Percentiles rank a stretch among this genome's conserved stretches.
Conservation (phyloP, 2,113 vertebrate genomes). For the Pluvianellus socialis region DNA sequence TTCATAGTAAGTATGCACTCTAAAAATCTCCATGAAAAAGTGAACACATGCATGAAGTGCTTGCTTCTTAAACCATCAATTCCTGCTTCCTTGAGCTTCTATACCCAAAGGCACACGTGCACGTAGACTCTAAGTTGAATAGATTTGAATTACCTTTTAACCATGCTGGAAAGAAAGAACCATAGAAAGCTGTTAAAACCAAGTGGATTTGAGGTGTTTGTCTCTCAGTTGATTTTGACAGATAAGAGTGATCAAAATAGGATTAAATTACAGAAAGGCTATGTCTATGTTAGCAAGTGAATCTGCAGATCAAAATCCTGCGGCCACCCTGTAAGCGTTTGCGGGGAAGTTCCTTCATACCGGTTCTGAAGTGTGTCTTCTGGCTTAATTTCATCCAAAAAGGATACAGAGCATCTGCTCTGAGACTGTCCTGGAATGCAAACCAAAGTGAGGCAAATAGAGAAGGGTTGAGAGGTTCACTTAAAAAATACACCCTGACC, state of each 20-base stretch:
- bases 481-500: background rate
- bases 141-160: background rate
- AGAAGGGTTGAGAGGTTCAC: background rate
- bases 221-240: background rate
- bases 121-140: background rate
- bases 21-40: constrained; percentile 28
- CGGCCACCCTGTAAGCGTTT: background rate
- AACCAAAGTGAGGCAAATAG: background rate
- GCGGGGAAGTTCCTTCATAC: background rate
- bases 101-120: background rate
- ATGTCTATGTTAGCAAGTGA: background rate
- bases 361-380: background rate
- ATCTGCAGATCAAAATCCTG: background rate
- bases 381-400: background rate
- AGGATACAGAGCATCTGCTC: background rate
- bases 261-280: background rate
- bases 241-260: background rate
- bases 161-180: background rate
- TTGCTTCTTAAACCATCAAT: background rate
- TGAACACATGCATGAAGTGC: background rate
- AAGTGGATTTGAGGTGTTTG: background rate
- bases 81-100: background rate
- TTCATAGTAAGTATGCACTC: constrained; percentile 3
- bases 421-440: background rate
- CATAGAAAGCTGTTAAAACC: background rate